Evolutionary conservation across 37 sponge, comb jelly and placozoan genomes (phyloP), one percentile per base, ranked within the genome.

Genomic region (Petrosia ficiformis): DNA sequence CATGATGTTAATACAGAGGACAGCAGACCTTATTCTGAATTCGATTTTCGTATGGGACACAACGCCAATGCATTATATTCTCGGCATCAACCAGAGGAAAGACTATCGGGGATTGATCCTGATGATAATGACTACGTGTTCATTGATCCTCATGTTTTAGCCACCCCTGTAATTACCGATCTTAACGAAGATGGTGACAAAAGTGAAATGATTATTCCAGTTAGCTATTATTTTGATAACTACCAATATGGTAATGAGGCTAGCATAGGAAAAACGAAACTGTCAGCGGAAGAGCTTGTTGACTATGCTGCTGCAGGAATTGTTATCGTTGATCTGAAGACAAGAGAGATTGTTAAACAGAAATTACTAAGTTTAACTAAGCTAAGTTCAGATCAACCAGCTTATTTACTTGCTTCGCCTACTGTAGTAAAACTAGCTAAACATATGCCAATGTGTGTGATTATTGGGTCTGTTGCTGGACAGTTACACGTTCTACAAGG

Each of bases 181-280:
- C 60, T 63, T 6, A 77, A 90, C 30, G 75, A 79, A 11, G 91
- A 90, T 74, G 91, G 91, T 4, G 24, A 59, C 0, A 39, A 19
- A 21, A 40, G 77, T 43, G 91, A 90, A 25, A 56, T 90, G 4
- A 82, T 90, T 2, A 58, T 90, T 29, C 79, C 91, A 21, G 79
- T 90, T 25, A 81, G 78, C 54, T 90, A 82, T 69, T 90, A 90
- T 66, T 90, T 75, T 67, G 91, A 90, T 44, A 73, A 78, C 14
- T 69, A 68, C 43, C 40, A 81, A 38, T 90, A 90, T 58, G 90
- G 85, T 10, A 61, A 57, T 57, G 39, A 67, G 4, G 31, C 41
- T 33, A 79, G 35, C 43, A 57, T 21, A 28, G 39, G 67, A 24
- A 58, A 73, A 1, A 42, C 44, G 0, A 75, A 80, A 4, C 76